Base-by-base conservation (phyloP, 1,140 invertebrate species). In the Leptoteleia sp. region DNA sequence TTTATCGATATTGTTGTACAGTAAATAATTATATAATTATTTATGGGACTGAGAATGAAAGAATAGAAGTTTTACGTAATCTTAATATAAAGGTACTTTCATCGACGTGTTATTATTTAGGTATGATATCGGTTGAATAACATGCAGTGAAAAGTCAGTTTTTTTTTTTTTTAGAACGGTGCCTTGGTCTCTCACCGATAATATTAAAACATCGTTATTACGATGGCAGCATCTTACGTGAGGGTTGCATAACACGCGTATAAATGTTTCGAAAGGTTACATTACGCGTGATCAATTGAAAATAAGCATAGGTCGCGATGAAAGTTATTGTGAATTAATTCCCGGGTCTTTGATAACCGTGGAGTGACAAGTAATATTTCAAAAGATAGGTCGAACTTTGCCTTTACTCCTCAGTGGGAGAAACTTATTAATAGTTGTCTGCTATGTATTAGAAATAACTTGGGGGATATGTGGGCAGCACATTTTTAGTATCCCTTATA, bases 221-320 rank as follows among this genome's bases (percentile, higher is more conserved):
- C 4, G n/a, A 22, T 50, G 12, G 33, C 17, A 55, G 16, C 38
- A 54, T 47, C 45, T 72, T 54, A 54, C 47, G 47, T 54, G 57
- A 55, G 11, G n/a, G n/a, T 72, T 72, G 27, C 19, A 47, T 62
- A 72, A 72, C 42, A 3, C 25, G 37, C 22, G 11, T 11, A 47
- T 54, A 52, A 4, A 72, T 45, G 25, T 72, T 61, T 72, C 57
- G 38, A 73, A 73, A 73, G 48, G 50, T 64, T 47, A 47, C 47
- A 45, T 55, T 54, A 45, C 16, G 11, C 38, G 29, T 11, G 15
- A 29, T 38, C 22, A 47, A 50, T 59, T 35, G 45, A 71, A 62
- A 61, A 54, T 38, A 16, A 47, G 37, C 47, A 33, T 29, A 43
- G 1, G 31, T 22, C 27, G 16, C 35, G 55, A 61, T 52, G 67